Evolutionary conservation across 2,888 invertebrate species (phyloP).

Genomic region (Plutella xylostella): DNA sequence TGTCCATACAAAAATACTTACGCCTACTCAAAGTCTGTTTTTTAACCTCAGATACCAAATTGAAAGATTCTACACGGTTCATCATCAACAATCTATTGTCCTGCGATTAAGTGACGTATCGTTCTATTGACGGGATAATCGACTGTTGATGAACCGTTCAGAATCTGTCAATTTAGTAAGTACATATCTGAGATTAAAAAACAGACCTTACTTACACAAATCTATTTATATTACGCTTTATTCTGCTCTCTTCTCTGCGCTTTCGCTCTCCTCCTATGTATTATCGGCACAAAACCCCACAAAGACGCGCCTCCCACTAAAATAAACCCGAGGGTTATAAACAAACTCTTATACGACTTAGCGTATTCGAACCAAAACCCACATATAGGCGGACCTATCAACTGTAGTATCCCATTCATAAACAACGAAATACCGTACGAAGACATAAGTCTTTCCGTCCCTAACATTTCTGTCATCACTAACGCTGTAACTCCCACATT

Average conservation of each 20-base stretch:
- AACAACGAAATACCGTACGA: constrained; percentile 89
- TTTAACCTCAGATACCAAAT: too few species aligned
- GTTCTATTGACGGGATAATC: too few species aligned
- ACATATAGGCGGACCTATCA: constrained; percentile 87
- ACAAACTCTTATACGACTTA: constrained; percentile 76
- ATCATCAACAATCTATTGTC: too few species aligned
- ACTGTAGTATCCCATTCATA: constrained; percentile 84
- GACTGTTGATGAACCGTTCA: too few species aligned
- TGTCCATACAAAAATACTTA: too few species aligned
- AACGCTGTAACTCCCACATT: constrained; percentile 90
- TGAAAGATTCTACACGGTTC: too few species aligned
- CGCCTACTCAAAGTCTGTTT: too few species aligned
- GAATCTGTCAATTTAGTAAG: too few species aligned
- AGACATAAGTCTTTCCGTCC: constrained; percentile 85
- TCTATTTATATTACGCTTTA: constrained; percentile 39
- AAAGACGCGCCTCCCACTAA: constrained; percentile 78
- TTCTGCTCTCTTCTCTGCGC: constrained; percentile 19
- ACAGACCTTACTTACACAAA: neutral
- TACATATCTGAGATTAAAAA: too few species aligned
- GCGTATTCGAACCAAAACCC: constrained; percentile 76
- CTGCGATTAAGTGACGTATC: too few species aligned
- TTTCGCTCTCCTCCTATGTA: constrained; percentile 51
- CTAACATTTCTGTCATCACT: constrained; percentile 89
- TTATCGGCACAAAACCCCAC: constrained; percentile 82
- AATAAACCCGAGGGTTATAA: constrained; percentile 79